phyloP scores from a whole-genome alignment of 2,888 invertebrate species.

The Cremastinae sp. region DNA sequence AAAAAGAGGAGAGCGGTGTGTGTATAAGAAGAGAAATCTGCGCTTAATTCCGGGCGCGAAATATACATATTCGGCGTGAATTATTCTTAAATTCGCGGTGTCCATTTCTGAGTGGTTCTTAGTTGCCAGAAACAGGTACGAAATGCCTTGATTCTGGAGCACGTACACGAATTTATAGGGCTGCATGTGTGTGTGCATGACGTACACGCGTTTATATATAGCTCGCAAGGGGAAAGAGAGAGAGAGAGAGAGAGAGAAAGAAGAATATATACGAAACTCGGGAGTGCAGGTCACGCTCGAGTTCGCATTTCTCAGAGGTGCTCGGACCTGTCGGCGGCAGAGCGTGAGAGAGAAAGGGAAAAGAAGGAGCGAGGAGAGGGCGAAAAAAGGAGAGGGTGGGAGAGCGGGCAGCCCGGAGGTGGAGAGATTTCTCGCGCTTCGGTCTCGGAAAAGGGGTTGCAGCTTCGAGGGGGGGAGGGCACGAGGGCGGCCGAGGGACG shows the following conservation, averaged over 20 bases:
- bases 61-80: constrained; percentile 11
- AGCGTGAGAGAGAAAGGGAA: constrained; percentile 49
- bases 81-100: constrained; percentile 23
- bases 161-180: constrained; percentile 4
- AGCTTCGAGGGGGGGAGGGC: not conserved
- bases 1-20: too few relatives aligned
- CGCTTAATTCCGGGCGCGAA: not conserved
- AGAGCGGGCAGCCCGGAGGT: constrained; percentile 25
- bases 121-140: constrained; percentile 43
- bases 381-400: constrained; percentile 12
- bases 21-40: not conserved
- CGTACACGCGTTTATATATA: constrained; percentile 37
- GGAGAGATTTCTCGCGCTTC: constrained; percentile 21
- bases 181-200: constrained; percentile 11
- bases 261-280: constrained; percentile 57
- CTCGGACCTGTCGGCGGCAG: constrained; percentile 66
- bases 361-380: constrained; percentile 31
- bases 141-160: constrained; percentile 54
- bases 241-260: constrained; percentile 24
- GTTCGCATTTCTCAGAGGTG: constrained; percentile 66
- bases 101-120: constrained; percentile 30
- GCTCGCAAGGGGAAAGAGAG: not conserved
- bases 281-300: constrained; percentile 62
- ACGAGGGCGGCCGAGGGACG: not conserved
- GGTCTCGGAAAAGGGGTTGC: constrained; percentile 32